Evolutionary conservation across 2,797 vertebrate genomes (phyloP), one percentile per base, ranked within the genome.

Genomic region (Sebastes glaucus): DNA sequence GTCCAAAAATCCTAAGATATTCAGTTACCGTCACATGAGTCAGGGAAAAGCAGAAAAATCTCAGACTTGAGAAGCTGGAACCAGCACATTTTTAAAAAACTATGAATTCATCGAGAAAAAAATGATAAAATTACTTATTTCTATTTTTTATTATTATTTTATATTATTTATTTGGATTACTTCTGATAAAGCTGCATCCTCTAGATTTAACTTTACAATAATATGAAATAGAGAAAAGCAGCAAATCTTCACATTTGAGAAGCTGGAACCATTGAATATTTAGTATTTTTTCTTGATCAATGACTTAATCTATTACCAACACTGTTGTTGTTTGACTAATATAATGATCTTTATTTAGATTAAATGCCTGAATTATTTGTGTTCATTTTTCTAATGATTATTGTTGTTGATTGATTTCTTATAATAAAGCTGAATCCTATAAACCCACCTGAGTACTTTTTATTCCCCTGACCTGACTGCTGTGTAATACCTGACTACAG

Each of bases 371-470:
- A 65, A 52, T n/a, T 25, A 64, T 3, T 25, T n/a, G 11, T 13
- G 38, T 52, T 5, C 0, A 8, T 28, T 3, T 11, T 14, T 25
- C 2, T 7, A 13, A 28, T 10, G 0, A 11, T 14, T 16, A 2
- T 46, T 14, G 9, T 23, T 67, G 53, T 23, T 10, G 23, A 5
- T 13, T 18, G 7, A 4, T 8, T n/a, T 7, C 6, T 23, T 20
- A 5, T 23, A 35, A 53, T 65, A 46, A 13, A 62, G 61, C 14
- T 55, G 18, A 14, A 46, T 28, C 30, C 27, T 25, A 7, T 22
- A n/a, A 56, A 28, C 10, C n/a, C 8, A 28, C 28, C 5, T 4
- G 10, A 55, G 61, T 18, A 14, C 1, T 8, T 53, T 61, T 65
- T 0, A 22, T 11, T 46, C 5, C 23, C 4, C 57, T 20, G 30